Conservation (phyloP, 2,113 vertebrate species). For the Chamaetylas fuelleborni region DNA sequence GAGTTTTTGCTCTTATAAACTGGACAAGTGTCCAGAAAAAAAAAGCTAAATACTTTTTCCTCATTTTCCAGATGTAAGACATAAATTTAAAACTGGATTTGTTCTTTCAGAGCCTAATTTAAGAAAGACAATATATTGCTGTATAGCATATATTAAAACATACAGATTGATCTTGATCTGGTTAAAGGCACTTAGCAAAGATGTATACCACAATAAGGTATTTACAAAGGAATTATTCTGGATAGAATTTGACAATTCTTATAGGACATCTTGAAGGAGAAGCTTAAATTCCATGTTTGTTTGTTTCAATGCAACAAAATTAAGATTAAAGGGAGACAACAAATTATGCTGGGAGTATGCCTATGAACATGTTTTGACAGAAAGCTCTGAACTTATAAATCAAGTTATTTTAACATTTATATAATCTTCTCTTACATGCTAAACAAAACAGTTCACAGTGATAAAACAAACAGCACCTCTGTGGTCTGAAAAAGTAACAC, state of each 20-base stretch:
- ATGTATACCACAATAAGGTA: rapidly evolving
- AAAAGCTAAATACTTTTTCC: not conserved
- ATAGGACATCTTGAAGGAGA: not conserved
- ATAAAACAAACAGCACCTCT: not conserved
- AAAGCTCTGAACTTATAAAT: constrained; percentile 9
- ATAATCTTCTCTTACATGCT: not conserved
- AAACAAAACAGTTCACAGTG: not conserved
- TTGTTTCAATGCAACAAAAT: not conserved
- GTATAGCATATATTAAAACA: not conserved
- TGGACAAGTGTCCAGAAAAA: not conserved
- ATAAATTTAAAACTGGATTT: not conserved
- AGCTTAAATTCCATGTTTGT: not conserved
- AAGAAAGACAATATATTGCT: rapidly evolving
- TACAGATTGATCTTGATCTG: not conserved
- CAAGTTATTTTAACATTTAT: constrained; percentile 22
- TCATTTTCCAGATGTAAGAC: not conserved
- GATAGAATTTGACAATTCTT: not conserved
- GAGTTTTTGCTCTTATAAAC: not conserved
- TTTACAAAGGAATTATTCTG: not conserved
- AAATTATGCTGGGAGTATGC: not conserved
- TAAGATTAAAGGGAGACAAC: not conserved
- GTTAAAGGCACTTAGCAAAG: not conserved
- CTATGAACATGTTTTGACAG: not conserved
- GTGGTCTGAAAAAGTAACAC: not conserved
- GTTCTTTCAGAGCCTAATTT: not conserved